A percentile compares a stretch with the other conserved stretches of the same genome.
These are phyloP conservation scores for Mystacides longicornis DNA, from an alignment of 2,888 invertebrate species.

Conservation along the genomic window DNA sequence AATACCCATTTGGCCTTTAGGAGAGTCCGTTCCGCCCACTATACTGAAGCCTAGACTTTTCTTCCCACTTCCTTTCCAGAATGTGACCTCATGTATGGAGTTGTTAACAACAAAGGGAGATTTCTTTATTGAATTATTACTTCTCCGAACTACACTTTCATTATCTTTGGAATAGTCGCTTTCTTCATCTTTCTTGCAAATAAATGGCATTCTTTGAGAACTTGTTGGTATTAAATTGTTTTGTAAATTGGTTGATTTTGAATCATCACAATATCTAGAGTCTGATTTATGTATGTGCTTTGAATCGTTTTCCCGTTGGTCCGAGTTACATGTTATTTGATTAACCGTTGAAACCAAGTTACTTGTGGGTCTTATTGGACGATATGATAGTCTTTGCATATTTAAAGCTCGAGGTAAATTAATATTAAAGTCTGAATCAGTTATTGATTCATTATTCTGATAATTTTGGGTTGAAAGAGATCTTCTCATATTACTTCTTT, in stretches of 20 bases:
- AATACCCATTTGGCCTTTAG: conserved; percentile 82
- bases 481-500: conserved; percentile 38
- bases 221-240: conserved; percentile 14
- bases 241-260: neutral
- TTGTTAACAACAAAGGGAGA: conserved; percentile 9
- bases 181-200: conserved; percentile 7
- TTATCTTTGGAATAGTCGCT: neutral
- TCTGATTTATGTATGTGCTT: neutral
- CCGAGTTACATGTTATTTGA: conserved; percentile 19
- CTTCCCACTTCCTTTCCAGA: conserved; percentile 75
- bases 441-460: conserved; percentile 42
- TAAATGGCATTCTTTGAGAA: conserved; percentile 17
- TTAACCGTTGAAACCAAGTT: conserved; percentile 23
- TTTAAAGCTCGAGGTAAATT: conserved; percentile 10
- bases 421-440: conserved; percentile 15
- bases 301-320: too few species aligned
- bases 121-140: conserved; percentile 6
- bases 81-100: conserved; percentile 49
- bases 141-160: conserved; percentile 1
- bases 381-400: conserved; percentile 34
- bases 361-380: conserved; percentile 37
- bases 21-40: conserved; percentile 82
- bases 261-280: neutral
- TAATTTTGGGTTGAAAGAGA: conserved; percentile 45
- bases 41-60: conserved; percentile 87